Base-by-base conservation (phyloP, 2,113 vertebrate genomes). In the Nesospiza acunhae region DNA sequence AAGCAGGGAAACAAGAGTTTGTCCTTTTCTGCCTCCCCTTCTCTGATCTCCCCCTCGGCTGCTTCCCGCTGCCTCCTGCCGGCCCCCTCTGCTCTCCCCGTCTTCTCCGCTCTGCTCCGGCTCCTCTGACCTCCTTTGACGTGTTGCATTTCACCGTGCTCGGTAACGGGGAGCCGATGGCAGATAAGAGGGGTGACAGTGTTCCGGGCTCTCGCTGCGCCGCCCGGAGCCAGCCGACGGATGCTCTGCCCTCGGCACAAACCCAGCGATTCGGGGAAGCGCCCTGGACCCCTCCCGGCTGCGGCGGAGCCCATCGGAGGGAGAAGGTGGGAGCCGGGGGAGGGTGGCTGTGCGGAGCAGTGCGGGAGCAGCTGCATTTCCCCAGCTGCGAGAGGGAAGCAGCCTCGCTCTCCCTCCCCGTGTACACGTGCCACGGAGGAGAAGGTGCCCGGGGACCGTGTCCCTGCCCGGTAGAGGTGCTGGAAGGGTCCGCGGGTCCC, bases 251-350 rank as follows among this genome's bases (percentile, higher is more conserved):
- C 46, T 49, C 60, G 7, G 14, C 11, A 3, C 91, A 14, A 58
- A 4, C 10, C 15, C 37, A 17, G 3, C 42, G 60, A 4, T 49
- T 12, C 17, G 49, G 10, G 87, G 53, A 23, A 58, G 89, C 31
- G 16, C 82, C 67, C 72, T 9, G 84, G 56, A 76, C 4, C 74
- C 44, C 76, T 31, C 68, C 47, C 9, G 3, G 66, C 92, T 46
- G 91, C 85, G 26, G 56, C 44, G 91, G 81, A 95, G 81, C 91
- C 88, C 91, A 28, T 35, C 79, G 73, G 37, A 84, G 85, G 76
- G 68, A 95, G 69, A 56, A 93, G 91, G 93, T 94, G 89, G 91
- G 95, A 88, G 68, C 35, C 2, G 23, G 33, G 39, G 73, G 76
- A 39, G 68, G 81, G 79, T 1, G 72, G 68, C 41, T 12, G 60